Evolutionary conservation across 2,113 vertebrate species (phyloP).

Genomic region (Callopanchax toddi): DNA sequence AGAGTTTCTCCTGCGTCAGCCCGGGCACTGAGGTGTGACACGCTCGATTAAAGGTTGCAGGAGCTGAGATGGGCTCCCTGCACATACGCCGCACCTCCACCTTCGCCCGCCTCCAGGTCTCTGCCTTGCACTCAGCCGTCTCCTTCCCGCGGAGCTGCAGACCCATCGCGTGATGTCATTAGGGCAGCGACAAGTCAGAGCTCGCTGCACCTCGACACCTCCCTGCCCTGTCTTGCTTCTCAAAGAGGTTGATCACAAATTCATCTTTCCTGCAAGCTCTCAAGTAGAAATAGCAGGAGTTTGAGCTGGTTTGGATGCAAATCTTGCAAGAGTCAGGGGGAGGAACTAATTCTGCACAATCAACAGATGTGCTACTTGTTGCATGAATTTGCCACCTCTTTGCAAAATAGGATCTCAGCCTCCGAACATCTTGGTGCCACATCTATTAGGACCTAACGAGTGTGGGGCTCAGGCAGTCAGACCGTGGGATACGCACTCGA

Average conservation of each 20-base stretch:
- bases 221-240: slow-evolving; percentile 21
- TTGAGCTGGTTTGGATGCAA: slow-evolving; percentile 3
- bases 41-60: slow-evolving; percentile 3
- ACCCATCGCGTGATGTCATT: slow-evolving; percentile 29
- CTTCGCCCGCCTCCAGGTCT: slow-evolving; percentile 4
- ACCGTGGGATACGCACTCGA: slow-evolving; percentile 41
- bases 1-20: slow-evolving; percentile 1
- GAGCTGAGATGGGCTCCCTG: background rate
- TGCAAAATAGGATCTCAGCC: slow-evolving; percentile 3
- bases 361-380: slow-evolving; percentile 68
- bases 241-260: slow-evolving; percentile 30
- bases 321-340: background rate
- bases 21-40: slow-evolving; percentile 9
- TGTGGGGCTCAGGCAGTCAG: slow-evolving; percentile 44
- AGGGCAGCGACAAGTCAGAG: slow-evolving; percentile 11
- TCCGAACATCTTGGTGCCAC: slow-evolving; percentile 42
- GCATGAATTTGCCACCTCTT: slow-evolving; percentile 26
- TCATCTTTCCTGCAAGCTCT: background rate
- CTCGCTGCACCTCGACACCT: slow-evolving; percentile 35
- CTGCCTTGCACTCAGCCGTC: background rate
- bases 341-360: slow-evolving; percentile 23
- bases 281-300: background rate
- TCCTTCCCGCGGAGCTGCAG: slow-evolving; percentile 21
- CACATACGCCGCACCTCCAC: slow-evolving; percentile 27
- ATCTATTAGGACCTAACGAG: slow-evolving; percentile 61